A percentile compares a stretch with the other conserved stretches of the same genome.
Conservation (phyloP, 2,888 invertebrate genomes). For the Saturnia pavonia region DNA sequence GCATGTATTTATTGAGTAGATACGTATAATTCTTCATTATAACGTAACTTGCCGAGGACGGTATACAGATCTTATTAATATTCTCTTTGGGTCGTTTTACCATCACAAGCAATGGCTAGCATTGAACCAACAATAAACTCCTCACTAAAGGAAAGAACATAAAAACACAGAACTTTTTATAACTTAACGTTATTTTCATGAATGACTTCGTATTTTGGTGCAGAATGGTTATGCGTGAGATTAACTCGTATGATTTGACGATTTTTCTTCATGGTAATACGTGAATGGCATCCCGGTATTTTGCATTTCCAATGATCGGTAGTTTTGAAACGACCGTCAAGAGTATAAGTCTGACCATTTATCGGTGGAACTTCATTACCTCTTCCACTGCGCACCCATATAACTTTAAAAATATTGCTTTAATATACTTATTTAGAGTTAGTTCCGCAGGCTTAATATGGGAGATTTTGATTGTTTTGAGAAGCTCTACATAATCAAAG, state of each 20-base stretch:
- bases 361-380: constrained; percentile 6
- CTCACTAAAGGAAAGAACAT: no score
- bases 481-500: neutral
- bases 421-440: neutral
- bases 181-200: constrained; percentile 18
- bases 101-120: neutral
- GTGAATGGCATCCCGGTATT: constrained; percentile 15
- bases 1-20: neutral
- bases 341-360: constrained; percentile 2
- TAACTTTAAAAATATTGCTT: constrained; percentile 12
- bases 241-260: constrained; percentile 19
- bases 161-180: neutral
- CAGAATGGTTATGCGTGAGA: constrained; percentile 20
- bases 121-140: neutral
- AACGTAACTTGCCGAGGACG: neutral
- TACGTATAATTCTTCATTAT: neutral
- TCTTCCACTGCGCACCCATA: constrained; percentile 8
- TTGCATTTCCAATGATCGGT: constrained; percentile 13
- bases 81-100: neutral
- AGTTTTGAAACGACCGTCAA: neutral
- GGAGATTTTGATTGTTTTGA: neutral
- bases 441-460: neutral
- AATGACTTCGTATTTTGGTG: constrained; percentile 14
- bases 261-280: neutral
- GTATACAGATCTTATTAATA: neutral